phyloP scores from a whole-genome alignment of 2,797 vertebrate species.

The Otolemur crassicaudatus region DNA sequence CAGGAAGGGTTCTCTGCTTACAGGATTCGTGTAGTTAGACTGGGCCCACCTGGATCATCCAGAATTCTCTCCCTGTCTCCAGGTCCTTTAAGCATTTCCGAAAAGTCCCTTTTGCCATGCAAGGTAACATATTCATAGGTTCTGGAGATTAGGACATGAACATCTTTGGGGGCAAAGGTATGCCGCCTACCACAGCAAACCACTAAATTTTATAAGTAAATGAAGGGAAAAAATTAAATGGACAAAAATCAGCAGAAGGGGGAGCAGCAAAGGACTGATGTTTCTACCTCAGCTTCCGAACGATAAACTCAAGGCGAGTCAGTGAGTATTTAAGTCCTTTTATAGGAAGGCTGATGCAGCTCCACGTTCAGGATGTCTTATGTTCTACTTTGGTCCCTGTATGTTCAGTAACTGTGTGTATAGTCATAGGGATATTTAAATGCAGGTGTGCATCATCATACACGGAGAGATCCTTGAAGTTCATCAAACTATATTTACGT shows the following conservation, averaged over 20 bases:
- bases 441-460: neutral
- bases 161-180: neutral
- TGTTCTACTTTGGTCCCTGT: neutral
- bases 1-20: neutral
- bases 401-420: neutral
- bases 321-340: neutral
- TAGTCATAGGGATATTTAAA: neutral
- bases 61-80: neutral
- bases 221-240: neutral
- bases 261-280: neutral
- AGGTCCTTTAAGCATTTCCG: neutral
- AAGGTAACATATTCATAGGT: neutral
- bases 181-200: neutral
- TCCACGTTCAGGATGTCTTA: neutral
- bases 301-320: neutral
- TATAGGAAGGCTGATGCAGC: neutral
- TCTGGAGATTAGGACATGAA: neutral
- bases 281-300: neutral
- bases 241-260: neutral
- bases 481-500: neutral
- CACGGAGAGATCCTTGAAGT: neutral
- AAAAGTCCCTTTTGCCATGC: neutral
- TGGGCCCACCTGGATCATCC: neutral
- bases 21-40: neutral
- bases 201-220: constrained; percentile 2